Evolutionary conservation across 2,888 invertebrate genomes (phyloP), one percentile per base, ranked within the genome.

Genomic region (Dromius quadrimaculatus): DNA sequence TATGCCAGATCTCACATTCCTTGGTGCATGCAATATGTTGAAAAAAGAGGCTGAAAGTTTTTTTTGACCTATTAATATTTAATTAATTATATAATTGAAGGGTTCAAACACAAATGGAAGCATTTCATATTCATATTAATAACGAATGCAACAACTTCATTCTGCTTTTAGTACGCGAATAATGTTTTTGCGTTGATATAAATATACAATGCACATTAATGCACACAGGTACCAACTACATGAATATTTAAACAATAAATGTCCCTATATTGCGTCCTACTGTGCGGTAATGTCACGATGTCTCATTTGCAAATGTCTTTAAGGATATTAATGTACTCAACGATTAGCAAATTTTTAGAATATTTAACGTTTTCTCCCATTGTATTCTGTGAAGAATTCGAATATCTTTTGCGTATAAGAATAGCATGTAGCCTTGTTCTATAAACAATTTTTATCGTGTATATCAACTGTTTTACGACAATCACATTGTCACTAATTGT

Each of bases 401-500:
- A n/a, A n/a, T n/a, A n/a, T n/a, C n/a, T n/a, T n/a, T n/a, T n/a
- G n/a, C n/a, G n/a, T n/a, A n/a, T n/a, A n/a, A n/a, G n/a, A n/a
- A n/a, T n/a, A 36, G 15, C 17, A 13, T 15, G 22, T 66, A 66
- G 41, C 66, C 66, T 66, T 66, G 66, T 41, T 54, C 66, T 66
- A 66, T 66, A 66, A 50, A 66, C 19, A 34, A 54, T 54, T 57
- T 66, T 66, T 66, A 20, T 38, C 38, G 22, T n/a, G 41, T 66
- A 66, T 54, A 66, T 57, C 23, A 66, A 15, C 8, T 38, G 57
- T 23, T 66, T 66, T 66, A 66, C 38, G 50, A 23, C 57, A 50
- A 57, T 38, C 36, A 54, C 23, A 54, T 66, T 66, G 66, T 66
- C 66, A 66, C 66, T 54, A 54, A 66, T 66, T 65, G 50, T 65